Evolutionary conservation across 92 coral and sea anemone species (phyloP).

Genomic region (Porites evermanni): DNA sequence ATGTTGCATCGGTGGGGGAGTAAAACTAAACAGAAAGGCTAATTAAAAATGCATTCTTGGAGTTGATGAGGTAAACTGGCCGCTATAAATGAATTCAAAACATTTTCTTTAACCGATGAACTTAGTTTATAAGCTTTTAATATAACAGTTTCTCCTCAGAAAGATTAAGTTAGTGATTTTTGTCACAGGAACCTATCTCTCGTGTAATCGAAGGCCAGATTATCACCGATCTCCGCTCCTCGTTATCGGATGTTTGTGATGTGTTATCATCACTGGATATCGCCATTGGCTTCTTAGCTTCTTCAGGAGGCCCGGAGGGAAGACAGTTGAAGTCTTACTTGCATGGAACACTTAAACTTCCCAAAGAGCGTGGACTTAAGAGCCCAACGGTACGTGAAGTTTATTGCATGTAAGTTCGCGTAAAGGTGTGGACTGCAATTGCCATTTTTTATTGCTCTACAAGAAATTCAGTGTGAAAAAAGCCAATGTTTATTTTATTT

Average conservation of each 20-base stretch:
- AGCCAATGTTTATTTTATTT: neutral
- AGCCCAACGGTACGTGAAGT: constrained; percentile 67
- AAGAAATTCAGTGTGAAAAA: neutral
- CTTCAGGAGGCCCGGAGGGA: constrained; percentile 76
- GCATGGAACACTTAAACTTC: constrained; percentile 66
- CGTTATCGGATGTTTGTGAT: constrained; percentile 76
- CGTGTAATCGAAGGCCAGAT: constrained; percentile 49
- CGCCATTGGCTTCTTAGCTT: constrained; percentile 84
- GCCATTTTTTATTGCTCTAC: too few species aligned
- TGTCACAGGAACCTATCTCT: constrained; percentile 23
- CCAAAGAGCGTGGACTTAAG: constrained; percentile 70
- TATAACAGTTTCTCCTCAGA: too few species aligned
- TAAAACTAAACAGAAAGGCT: too few species aligned
- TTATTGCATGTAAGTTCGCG: neutral
- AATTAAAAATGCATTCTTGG: too few species aligned
- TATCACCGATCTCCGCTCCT: constrained; percentile 55
- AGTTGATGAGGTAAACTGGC: too few species aligned
- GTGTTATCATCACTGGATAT: constrained; percentile 77
- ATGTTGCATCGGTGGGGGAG: too few species aligned
- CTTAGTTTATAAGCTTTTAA: too few species aligned
- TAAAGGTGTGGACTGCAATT: too few species aligned
- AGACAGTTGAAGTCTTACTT: constrained; percentile 72
- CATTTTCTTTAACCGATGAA: too few species aligned
- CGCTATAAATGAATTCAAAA: too few species aligned
- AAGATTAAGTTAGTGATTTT: neutral